A percentile compares a stretch with the other conserved stretches of the same genome.
These are phyloP conservation scores for Pogonomyrmex barbatus DNA, from an alignment of 1,140 invertebrate genomes.

Conservation along the genomic window DNA sequence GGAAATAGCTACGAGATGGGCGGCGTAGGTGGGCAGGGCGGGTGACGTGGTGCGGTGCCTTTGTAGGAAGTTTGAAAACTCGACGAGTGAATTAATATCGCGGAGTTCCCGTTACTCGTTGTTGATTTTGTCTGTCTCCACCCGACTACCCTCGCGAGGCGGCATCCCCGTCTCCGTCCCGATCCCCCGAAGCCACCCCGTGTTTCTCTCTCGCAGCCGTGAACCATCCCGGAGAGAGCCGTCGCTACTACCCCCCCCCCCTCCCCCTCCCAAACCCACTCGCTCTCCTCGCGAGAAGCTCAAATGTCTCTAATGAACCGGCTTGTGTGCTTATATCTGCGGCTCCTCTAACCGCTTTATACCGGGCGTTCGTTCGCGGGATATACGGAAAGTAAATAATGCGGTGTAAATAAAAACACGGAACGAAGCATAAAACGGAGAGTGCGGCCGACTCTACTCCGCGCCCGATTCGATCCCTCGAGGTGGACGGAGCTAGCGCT, in stretches of 20 bases:
- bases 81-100: slow-evolving; percentile 87
- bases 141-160: slow-evolving; percentile 76
- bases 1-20: slow-evolving; percentile 61
- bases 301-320: slow-evolving; percentile 86
- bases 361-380: slow-evolving; percentile 71
- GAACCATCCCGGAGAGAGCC: slow-evolving; percentile 60
- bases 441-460: slow-evolving; percentile 30
- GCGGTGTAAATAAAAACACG: slow-evolving; percentile 81
- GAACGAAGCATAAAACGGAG: slow-evolving; percentile 62
- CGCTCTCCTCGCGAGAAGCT: slow-evolving; percentile 79
- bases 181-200: slow-evolving; percentile 67
- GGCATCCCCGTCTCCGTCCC: slow-evolving; percentile 65
- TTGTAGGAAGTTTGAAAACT: slow-evolving; percentile 87
- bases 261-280: slow-evolving; percentile 17
- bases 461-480: slow-evolving; percentile 59
- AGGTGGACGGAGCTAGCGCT: slow-evolving; percentile 37
- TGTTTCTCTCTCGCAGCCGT: slow-evolving; percentile 71
- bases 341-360: slow-evolving; percentile 80
- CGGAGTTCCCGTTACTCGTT: slow-evolving; percentile 86
- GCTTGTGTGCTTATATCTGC: slow-evolving; percentile 84
- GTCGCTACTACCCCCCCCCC: slow-evolving; percentile 55
- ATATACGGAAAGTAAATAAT: slow-evolving; percentile 81
- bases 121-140: slow-evolving; percentile 86
- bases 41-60: slow-evolving; percentile 78
- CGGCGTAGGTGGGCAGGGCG: slow-evolving; percentile 46